These are phyloP conservation scores for Timandra comae DNA, from an alignment of 2,888 invertebrate genomes.

Conservation along the genomic window DNA sequence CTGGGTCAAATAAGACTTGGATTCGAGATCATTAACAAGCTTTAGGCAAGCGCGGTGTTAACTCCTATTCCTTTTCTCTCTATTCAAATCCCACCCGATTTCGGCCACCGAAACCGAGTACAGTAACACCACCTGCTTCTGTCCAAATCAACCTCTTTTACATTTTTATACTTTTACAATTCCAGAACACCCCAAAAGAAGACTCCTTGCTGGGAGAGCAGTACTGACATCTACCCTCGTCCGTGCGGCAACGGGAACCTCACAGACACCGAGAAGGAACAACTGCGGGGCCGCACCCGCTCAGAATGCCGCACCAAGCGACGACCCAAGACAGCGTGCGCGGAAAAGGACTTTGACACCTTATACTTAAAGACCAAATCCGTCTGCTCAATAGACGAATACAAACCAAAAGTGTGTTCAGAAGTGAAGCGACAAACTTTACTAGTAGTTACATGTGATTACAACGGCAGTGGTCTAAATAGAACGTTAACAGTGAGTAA, in stretches of 20 bases:
- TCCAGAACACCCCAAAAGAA: conserved; percentile 74
- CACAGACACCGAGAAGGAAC: conserved; percentile 86
- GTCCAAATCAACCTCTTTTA: too few species aligned
- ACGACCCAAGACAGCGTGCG: conserved; percentile 66
- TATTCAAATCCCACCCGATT: too few species aligned
- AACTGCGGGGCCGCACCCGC: conserved; percentile 77
- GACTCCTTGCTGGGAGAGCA: conserved; percentile 88
- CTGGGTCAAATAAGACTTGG: too few species aligned
- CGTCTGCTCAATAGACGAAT: conserved; percentile 47
- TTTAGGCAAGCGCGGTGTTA: too few species aligned
- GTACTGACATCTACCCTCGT: conserved; percentile 86
- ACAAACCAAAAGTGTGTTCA: conserved; percentile 10
- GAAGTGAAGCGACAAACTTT: conserved; percentile 76
- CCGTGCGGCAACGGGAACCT: conserved; percentile 89
- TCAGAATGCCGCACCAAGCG: conserved; percentile 79
- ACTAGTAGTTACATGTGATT: conserved; percentile 83
- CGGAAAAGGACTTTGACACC: conserved; percentile 84
- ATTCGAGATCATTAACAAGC: too few species aligned
- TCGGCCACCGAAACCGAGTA: too few species aligned
- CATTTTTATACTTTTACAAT: conserved; percentile 25
- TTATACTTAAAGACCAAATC: conserved; percentile 79
- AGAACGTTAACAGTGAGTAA: conserved; percentile 80
- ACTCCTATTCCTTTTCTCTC: background rate
- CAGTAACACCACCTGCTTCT: too few species aligned
- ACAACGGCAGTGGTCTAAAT: conserved; percentile 72